Conservation (phyloP, 2,888 invertebrate species). For the Craniophora ligustri region DNA sequence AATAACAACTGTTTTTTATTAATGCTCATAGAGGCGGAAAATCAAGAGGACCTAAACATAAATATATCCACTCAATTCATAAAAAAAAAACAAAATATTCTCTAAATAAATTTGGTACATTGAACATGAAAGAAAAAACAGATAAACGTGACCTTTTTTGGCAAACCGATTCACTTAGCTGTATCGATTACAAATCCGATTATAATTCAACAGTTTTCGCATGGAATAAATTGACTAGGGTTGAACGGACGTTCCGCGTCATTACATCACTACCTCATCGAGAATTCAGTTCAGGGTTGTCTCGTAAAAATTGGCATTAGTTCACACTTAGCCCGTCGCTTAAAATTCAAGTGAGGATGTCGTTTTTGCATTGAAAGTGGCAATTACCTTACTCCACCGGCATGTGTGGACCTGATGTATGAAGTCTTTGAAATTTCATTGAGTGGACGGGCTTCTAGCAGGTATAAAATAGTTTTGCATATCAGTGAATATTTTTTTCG, state of each 20-base stretch:
- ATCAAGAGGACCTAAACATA: constrained; percentile 11
- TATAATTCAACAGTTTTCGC: constrained; percentile 32
- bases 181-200: constrained; percentile 44
- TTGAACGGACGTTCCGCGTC: constrained; percentile 39
- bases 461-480: constrained; percentile 45
- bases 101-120: constrained; percentile 28
- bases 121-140: constrained; percentile 41
- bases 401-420: constrained; percentile 56
- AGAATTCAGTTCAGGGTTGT: constrained; percentile 69
- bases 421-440: constrained; percentile 46
- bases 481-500: constrained; percentile 16
- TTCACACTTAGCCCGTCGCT: constrained; percentile 78
- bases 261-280: constrained; percentile 67
- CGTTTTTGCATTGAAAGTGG: constrained; percentile 78
- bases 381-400: constrained; percentile 72
- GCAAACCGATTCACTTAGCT: constrained; percentile 29
- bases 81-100: constrained; percentile 13
- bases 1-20: no score
- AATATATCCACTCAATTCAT: constrained; percentile 2
- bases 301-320: constrained; percentile 84
- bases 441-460: constrained; percentile 37
- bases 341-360: constrained; percentile 74
- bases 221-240: constrained; percentile 49
- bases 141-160: constrained; percentile 35
- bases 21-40: constrained; percentile 7